Conservation (phyloP, 2,797 vertebrate genomes). For the Ptychadena robeensis region DNA sequence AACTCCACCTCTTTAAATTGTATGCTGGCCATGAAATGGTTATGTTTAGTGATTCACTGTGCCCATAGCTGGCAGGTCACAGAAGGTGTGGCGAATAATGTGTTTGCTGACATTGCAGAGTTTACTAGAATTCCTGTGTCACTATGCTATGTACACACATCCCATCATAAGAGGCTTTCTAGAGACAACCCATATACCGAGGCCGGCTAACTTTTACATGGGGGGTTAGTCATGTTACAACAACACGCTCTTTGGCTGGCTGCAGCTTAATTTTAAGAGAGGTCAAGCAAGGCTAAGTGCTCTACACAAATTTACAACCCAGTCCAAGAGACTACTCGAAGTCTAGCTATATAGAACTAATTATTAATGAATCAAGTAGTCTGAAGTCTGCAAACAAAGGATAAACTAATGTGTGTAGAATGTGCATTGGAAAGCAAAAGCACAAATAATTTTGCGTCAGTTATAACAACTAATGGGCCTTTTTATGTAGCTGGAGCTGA, state of each 20-base stretch:
- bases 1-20: neutral
- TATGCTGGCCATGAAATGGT: neutral
- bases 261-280: neutral
- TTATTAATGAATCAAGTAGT: neutral
- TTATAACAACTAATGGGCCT: too few relatives aligned
- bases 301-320: neutral
- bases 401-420: neutral
- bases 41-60: neutral
- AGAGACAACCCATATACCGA: neutral
- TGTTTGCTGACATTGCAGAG: slow-evolving; percentile 39
- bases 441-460: neutral
- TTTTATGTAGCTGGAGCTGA: too few relatives aligned
- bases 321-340: neutral
- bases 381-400: neutral
- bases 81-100: slow-evolving; percentile 38
- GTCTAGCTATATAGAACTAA: neutral
- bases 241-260: neutral
- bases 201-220: neutral
- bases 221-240: neutral
- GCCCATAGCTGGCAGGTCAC: slow-evolving; percentile 11
- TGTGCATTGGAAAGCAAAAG: neutral
- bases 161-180: neutral
- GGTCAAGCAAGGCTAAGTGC: neutral
- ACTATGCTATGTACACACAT: slow-evolving; percentile 1
- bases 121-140: slow-evolving; percentile 45